Evolutionary conservation across 2,797 vertebrate genomes (phyloP).

Genomic region (Leptodactylus fallax): DNA sequence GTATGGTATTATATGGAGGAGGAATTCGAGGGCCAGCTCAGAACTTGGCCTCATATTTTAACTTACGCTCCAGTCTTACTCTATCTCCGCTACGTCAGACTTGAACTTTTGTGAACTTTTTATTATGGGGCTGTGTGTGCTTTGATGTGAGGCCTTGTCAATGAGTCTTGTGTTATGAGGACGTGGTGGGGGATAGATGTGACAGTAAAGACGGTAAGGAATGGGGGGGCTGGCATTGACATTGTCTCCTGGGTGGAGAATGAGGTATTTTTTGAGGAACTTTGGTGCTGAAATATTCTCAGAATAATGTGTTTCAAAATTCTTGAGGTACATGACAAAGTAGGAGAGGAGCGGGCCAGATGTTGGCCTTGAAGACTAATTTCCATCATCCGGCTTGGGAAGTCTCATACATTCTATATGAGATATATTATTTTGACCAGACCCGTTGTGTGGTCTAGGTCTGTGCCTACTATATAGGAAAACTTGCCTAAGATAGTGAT

Average conservation of each 20-base stretch:
- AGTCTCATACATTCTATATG: neutral
- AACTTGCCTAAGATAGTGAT: too few relatives aligned
- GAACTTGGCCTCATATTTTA: constrained; percentile 61
- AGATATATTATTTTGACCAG: constrained; percentile 11
- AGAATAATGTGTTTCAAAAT: neutral
- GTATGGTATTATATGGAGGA: constrained; percentile 59
- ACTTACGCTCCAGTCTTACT: constrained; percentile 55
- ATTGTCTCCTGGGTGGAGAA: constrained; percentile 48
- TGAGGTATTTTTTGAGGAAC: constrained; percentile 23
- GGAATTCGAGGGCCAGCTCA: constrained; percentile 57
- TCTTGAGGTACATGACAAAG: neutral
- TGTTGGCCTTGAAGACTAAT: constrained; percentile 22
- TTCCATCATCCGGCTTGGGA: neutral
- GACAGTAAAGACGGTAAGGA: constrained; percentile 42
- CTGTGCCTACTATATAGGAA: neutral
- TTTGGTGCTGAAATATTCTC: neutral
- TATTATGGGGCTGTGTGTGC: constrained; percentile 46
- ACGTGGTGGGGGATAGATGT: constrained; percentile 59
- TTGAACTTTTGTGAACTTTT: constrained; percentile 63
- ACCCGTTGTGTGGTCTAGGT: constrained; percentile 1
- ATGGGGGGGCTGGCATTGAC: neutral
- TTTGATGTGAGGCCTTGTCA: constrained; percentile 60
- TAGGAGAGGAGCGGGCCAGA: neutral
- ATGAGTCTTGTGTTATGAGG: constrained; percentile 61
- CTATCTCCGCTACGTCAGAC: constrained; percentile 52